These are phyloP conservation scores for Lampris megalopsis DNA, from an alignment of 2,113 vertebrate species.

Conservation along the genomic window DNA sequence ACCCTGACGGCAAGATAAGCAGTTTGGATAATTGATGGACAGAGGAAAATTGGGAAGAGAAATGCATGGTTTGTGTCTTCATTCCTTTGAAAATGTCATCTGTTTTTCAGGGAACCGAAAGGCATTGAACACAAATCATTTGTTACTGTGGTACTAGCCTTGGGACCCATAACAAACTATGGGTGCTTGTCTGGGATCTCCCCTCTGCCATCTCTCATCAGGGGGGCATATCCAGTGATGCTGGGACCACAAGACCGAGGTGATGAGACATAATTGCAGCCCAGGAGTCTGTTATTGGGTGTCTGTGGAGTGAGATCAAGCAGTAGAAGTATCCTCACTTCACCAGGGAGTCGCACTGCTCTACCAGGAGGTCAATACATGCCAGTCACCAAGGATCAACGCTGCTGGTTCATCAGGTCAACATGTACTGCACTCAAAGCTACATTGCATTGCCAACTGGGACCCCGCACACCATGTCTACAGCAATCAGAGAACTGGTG, in stretches of 20 bases:
- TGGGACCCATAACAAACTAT: slow-evolving; percentile 8
- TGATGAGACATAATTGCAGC: not conserved
- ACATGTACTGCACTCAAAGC: not conserved
- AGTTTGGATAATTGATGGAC: too few relatives aligned
- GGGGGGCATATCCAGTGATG: slow-evolving; percentile 25
- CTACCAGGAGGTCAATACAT: not conserved
- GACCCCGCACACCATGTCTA: not conserved
- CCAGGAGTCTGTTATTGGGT: slow-evolving; percentile 5
- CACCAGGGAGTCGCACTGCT: not conserved
- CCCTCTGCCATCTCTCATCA: not conserved
- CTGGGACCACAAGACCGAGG: slow-evolving; percentile 19
- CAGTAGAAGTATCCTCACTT: not conserved
- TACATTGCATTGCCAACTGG: not conserved
- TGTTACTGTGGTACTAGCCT: not conserved
- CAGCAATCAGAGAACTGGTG: not conserved
- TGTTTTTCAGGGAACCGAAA: too few relatives aligned
- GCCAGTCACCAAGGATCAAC: slow-evolving; percentile 1
- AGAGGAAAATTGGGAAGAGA: too few relatives aligned
- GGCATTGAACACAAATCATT: too few relatives aligned
- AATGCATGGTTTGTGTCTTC: too few relatives aligned
- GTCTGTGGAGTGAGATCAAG: not conserved
- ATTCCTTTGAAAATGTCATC: too few relatives aligned
- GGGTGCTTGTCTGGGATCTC: slow-evolving; percentile 26
- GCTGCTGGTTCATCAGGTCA: not conserved
- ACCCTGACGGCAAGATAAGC: too few relatives aligned